Base-by-base conservation (phyloP, 64 coral and sea anemone genomes). In the Cladopsammia gracilis region DNA sequence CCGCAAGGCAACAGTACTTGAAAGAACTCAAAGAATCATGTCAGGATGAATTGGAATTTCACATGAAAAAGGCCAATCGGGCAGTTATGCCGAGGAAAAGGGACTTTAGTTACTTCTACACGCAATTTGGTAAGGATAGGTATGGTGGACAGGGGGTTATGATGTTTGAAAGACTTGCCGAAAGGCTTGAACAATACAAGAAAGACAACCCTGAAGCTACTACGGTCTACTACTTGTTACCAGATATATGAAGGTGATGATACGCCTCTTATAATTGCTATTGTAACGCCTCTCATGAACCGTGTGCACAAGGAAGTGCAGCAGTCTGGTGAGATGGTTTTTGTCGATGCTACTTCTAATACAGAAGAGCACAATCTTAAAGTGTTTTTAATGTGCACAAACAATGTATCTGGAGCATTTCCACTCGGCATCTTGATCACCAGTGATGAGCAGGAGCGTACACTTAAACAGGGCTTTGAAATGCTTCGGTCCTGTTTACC, bases 241-340 rank as follows among this genome's bases (percentile, higher is more conserved):
- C 94, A 96, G 76, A 72, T 96, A 67, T 96, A 82, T 83, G 76
- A 75, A 80, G 94, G 82, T 79, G 94, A 88, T 77, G 45, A 92
- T 75, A 96, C 34, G 44, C 89, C 94, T 57, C 83, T 92, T 87
- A 69, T 92, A 62, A 48, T 83, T 78, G 83, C 47, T 86, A 77
- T 96, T 87, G 82, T 82, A 15, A 87, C 94, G 34, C 94, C 94
- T 79, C 76, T 92, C 45, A 92, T 96, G 94, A 96, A 96, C 51
- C 83, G 66, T 80, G 62, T 96, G 53, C 94, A 96, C 70, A 77
- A 87, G 26, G 85, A 94, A 73, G 64, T 89, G 48, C 60, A 68
- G 24, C 92, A 83, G 48, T 89, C 87, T n/a, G 87, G 79, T 52
- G 65, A 95, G 53, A 10, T 90, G 53, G 93, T 95, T 47, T 90